Evolutionary conservation across 2,113 vertebrate genomes (phyloP).

Genomic region (Macrotis lagotis): DNA sequence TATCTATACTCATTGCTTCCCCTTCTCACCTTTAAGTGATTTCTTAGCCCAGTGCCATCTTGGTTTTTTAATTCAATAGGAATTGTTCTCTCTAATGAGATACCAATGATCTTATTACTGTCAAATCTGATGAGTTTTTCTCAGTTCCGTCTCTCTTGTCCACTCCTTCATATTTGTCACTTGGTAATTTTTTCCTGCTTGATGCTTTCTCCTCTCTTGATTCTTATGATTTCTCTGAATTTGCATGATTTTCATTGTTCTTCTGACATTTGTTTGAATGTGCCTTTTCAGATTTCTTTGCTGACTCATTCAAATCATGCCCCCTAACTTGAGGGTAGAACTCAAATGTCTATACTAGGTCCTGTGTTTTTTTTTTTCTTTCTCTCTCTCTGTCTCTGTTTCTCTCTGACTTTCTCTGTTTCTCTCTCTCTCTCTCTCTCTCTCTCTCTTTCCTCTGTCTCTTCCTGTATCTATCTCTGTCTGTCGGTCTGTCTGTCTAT

Average conservation of each 20-base stretch:
- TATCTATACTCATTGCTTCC: background rate
- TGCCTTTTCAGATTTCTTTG: background rate
- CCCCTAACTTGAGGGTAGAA: background rate
- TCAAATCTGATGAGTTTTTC: background rate
- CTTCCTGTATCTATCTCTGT: too few relatives aligned
- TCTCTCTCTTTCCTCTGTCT: too few relatives aligned
- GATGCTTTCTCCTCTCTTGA: background rate
- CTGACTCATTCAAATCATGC: background rate
- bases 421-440: too few relatives aligned
- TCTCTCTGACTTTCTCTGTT: too few relatives aligned
- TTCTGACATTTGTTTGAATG: background rate
- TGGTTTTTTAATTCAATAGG: background rate
- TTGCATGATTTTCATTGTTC: background rate
- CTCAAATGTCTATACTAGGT: background rate
- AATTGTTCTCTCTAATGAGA: background rate
- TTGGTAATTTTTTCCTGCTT: background rate
- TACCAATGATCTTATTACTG: background rate
- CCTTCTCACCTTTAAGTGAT: background rate
- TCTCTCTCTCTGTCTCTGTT: too few relatives aligned
- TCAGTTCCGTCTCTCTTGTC: background rate
- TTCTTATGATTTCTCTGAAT: too few relatives aligned
- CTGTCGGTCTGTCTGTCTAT: too few relatives aligned
- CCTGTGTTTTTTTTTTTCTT: too few relatives aligned
- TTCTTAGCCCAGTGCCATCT: background rate
- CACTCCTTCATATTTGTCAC: background rate